A percentile compares a stretch with the other conserved stretches of the same genome.
Conservation (phyloP, 2,888 invertebrate species). For the Choristoneura rosaceana region DNA sequence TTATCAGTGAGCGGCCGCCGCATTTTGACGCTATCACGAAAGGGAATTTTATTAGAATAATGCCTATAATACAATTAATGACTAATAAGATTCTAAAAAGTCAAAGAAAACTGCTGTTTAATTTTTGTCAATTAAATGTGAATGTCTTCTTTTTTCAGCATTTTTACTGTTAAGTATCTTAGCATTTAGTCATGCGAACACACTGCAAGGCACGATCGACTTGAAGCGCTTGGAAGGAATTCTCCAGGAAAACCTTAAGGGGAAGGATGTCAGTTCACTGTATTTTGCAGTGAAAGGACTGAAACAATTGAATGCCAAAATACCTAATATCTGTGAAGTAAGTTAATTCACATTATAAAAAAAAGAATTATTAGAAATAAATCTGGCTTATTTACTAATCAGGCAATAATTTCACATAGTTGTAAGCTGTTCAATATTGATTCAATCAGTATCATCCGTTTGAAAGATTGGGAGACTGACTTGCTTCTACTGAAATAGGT, state of each 20-base stretch:
- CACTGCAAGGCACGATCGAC: conserved; percentile 74
- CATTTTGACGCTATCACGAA: conserved; percentile 1
- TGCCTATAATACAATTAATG: background rate
- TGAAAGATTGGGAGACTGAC: too few relatives aligned
- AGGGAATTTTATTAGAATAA: background rate
- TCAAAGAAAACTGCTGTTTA: background rate
- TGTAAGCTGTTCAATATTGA: too few relatives aligned
- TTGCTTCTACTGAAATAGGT: too few relatives aligned
- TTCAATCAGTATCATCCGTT: too few relatives aligned
- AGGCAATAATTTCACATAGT: too few relatives aligned
- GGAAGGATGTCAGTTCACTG: conserved; percentile 87
- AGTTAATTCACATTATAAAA: conserved; percentile 44
- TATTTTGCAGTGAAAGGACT: conserved; percentile 92
- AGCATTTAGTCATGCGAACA: conserved; percentile 63
- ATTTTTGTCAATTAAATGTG: background rate
- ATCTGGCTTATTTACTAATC: too few relatives aligned
- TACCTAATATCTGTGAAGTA: conserved; percentile 87
- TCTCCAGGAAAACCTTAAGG: conserved; percentile 78
- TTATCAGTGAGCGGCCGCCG: conserved; percentile 41
- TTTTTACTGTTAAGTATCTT: conserved; percentile 61
- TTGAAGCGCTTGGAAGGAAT: conserved; percentile 71
- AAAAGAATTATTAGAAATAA: too few relatives aligned
- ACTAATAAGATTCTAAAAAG: background rate
- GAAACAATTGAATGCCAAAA: conserved; percentile 86
- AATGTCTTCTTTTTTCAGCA: conserved; percentile 56